Conservation (phyloP, 1,140 invertebrate genomes). For the Drosophila orena region DNA sequence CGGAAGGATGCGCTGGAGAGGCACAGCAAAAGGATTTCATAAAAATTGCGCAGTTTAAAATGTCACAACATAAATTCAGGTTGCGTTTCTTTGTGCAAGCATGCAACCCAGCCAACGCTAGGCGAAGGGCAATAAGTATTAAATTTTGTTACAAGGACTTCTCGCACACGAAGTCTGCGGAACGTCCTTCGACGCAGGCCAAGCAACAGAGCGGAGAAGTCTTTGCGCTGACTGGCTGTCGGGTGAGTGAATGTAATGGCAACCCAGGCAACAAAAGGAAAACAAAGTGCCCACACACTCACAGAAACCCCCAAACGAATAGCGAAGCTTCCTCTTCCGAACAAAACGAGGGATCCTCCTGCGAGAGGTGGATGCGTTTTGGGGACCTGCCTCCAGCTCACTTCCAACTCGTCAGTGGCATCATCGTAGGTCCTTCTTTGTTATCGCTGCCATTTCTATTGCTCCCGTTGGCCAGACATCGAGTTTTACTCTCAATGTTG, state of each 20-base stretch:
- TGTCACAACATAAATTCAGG: slow-evolving; percentile 85
- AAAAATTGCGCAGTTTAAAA: slow-evolving; percentile 85
- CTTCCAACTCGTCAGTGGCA: slow-evolving; percentile 65
- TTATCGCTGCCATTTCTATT: neutral
- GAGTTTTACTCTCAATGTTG: slow-evolving; percentile 49
- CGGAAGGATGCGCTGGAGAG: slow-evolving; percentile 51
- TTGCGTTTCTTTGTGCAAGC: slow-evolving; percentile 80
- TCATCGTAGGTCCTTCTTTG: slow-evolving; percentile 37
- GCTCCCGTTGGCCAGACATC: slow-evolving; percentile 31
- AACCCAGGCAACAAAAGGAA: slow-evolving; percentile 68
- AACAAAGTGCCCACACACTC: slow-evolving; percentile 75
- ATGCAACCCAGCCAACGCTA: slow-evolving; percentile 46
- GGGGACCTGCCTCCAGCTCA: slow-evolving; percentile 26
- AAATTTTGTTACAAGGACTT: slow-evolving; percentile 80
- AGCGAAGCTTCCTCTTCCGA: slow-evolving; percentile 9
- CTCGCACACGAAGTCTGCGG: slow-evolving; percentile 36
- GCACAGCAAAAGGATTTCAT: slow-evolving; percentile 82
- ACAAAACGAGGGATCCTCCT: slow-evolving; percentile 25
- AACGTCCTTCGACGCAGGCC: slow-evolving; percentile 69
- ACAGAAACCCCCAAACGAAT: slow-evolving; percentile 39
- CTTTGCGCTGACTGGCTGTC: slow-evolving; percentile 75
- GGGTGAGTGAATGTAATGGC: slow-evolving; percentile 71
- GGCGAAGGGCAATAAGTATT: slow-evolving; percentile 75
- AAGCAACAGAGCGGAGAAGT: slow-evolving; percentile 35
- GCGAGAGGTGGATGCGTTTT: slow-evolving; percentile 54